Percentiles rank a stretch among this genome's conserved stretches.
phyloP scores from a whole-genome alignment of 2,797 vertebrate genomes.

The Gymnocypris eckloni region DNA sequence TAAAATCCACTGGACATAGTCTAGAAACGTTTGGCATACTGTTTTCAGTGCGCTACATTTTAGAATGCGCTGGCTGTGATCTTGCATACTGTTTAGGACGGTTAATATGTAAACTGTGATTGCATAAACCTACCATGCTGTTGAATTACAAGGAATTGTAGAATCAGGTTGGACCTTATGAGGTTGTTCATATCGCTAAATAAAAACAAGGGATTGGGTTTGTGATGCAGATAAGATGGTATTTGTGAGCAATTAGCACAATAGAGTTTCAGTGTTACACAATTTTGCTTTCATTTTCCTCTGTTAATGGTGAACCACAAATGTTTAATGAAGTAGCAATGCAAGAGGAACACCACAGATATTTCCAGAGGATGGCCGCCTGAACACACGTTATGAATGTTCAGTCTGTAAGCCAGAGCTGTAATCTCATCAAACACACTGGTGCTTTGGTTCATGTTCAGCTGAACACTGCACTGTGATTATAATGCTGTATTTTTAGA shows the following conservation, averaged over 20 bases:
- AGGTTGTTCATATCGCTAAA: neutral
- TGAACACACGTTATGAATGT: neutral
- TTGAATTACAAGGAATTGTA: neutral
- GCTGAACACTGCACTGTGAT: neutral
- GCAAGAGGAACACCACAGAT: neutral
- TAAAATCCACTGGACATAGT: neutral
- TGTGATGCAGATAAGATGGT: neutral
- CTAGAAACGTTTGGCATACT: neutral
- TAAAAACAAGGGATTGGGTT: neutral
- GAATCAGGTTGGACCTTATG: neutral
- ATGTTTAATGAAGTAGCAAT: slow-evolving; percentile 10
- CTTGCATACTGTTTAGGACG: neutral
- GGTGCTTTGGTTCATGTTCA: neutral
- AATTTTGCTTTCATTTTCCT: neutral
- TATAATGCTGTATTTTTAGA: slow-evolving; percentile 2
- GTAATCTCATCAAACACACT: neutral
- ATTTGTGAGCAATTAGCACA: slow-evolving; percentile 2
- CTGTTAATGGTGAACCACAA: neutral
- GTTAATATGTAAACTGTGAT: no score
- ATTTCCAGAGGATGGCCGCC: neutral
- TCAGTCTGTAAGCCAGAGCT: neutral
- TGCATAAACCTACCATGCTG: neutral
- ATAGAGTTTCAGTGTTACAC: neutral
- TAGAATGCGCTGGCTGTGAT: neutral
- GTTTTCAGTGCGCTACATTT: neutral